Base-by-base conservation (phyloP, 2,113 vertebrate species). In the Butorides virescens region DNA sequence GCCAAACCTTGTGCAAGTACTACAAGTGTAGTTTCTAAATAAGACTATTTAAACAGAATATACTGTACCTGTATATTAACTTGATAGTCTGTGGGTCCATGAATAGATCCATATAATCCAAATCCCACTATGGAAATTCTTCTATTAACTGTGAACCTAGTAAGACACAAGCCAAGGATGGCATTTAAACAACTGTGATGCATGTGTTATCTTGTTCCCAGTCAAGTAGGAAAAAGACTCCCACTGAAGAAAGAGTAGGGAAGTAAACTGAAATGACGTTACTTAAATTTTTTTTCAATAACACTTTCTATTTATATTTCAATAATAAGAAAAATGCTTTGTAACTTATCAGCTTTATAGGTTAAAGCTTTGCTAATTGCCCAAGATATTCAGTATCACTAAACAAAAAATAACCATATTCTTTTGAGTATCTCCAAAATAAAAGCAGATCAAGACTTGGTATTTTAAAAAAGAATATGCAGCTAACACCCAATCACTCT, bases 21-120 rank as follows among this genome's bases (percentile, higher is more conserved):
- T 72, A 7, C 44, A 91, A 93, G 47, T 18, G 19, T 22, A 44
- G 29, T 46, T 93, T 88, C 86, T 70, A 34, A 52, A 87, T 23
- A 77, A 58, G 15, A 12, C 13, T 76, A 23, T 52, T 53, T 58
- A 65, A 77, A 74, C 25, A 42, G 34, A 86, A 88, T n/a, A 68
- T 68, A 49, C 25, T 22, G 26, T 98, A 99, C 99, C 99, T 99
- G 99, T 97, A 99, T 99, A 97, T 99, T 99, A 97, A 99, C 99
- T 98, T 99, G 99, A 97, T 99, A 99, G 96, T 99, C 99, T 34
- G 99, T 99, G 87, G 99, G 99, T 75, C 99, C 99, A 46, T 99
- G 99, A 97, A 99, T 99, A 94, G 99, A 99, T 78, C 99, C 99
- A 94, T 99, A 99, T 67, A 99, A 98, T 86, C 99, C 99, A 98